Evolutionary conservation across 2,888 invertebrate genomes (phyloP).

Genomic region (Carpatolechia fugitivella): DNA sequence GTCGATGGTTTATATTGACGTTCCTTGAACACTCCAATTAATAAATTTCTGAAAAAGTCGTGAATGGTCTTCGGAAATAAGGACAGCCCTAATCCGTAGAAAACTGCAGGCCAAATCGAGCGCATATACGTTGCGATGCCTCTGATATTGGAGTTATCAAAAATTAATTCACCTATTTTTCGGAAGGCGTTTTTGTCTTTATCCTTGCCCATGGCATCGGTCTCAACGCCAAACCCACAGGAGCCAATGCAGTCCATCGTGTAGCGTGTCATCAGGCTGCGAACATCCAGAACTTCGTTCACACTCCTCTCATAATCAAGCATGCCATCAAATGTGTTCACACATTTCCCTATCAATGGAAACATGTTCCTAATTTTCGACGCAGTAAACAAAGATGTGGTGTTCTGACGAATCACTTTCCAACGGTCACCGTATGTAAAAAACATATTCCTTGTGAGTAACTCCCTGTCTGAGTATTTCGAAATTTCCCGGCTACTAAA

Average conservation of each 20-base stretch:
- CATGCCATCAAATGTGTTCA: constrained; percentile 20
- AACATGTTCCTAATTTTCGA: constrained; percentile 48
- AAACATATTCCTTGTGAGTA: constrained; percentile 40
- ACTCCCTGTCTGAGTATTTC: constrained; percentile 36
- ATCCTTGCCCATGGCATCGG: constrained; percentile 8
- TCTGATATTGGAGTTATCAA: constrained; percentile 23
- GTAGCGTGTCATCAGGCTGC: constrained; percentile 38
- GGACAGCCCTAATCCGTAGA: constrained; percentile 35
- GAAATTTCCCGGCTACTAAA: constrained; percentile 46
- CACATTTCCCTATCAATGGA: constrained; percentile 28
- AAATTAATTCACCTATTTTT: constrained; percentile 32
- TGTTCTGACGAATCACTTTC: constrained; percentile 50
- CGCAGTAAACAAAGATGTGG: constrained; percentile 49
- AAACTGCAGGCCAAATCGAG: constrained; percentile 38
- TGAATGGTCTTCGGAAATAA: constrained; percentile 29
- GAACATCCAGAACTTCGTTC: constrained; percentile 34
- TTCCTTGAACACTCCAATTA: constrained; percentile 21
- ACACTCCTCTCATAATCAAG: constrained; percentile 8
- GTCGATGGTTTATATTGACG: constrained; percentile 23
- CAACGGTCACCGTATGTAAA: constrained; percentile 46
- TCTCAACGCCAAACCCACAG: constrained; percentile 39
- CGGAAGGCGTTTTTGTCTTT: constrained; percentile 35
- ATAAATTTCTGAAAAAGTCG: constrained; percentile 27
- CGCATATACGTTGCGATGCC: constrained; percentile 27
- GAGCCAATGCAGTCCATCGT: constrained; percentile 46